A percentile compares a stretch with the other conserved stretches of the same genome.
phyloP scores from a whole-genome alignment of 2,888 invertebrate species.

The Harpalus rufipes region DNA sequence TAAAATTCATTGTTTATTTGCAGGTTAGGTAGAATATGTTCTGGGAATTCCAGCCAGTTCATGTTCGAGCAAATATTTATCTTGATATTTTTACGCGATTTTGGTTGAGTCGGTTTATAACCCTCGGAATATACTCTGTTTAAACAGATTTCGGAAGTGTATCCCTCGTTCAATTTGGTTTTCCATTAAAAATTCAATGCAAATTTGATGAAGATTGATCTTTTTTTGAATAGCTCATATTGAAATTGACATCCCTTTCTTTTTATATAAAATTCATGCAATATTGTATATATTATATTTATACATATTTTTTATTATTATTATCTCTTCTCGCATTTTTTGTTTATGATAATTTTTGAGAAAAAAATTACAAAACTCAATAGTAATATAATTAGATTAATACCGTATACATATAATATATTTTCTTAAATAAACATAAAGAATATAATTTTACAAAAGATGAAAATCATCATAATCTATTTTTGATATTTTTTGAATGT shows the following conservation, averaged over 20 bases:
- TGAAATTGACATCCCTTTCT: neutral
- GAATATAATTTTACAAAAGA: too few species aligned
- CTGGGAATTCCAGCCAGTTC: slow-evolving; percentile 19
- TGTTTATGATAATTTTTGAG: too few species aligned
- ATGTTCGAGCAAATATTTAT: slow-evolving; percentile 21
- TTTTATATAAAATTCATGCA: neutral
- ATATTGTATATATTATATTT: too few species aligned
- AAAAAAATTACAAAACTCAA: too few species aligned
- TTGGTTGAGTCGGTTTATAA: slow-evolving; percentile 19
- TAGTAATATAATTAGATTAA: too few species aligned
- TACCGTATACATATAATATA: too few species aligned
- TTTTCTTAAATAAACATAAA: too few species aligned
- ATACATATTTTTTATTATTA: too few species aligned
- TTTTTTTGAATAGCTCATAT: neutral
- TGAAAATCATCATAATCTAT: too few species aligned
- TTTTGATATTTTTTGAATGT: too few species aligned
- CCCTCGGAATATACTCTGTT: slow-evolving; percentile 14
- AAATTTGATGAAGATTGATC: slow-evolving; percentile 20
- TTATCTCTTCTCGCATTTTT: too few species aligned
- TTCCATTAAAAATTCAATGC: slow-evolving; percentile 15
- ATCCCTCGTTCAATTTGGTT: neutral
- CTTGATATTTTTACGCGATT: slow-evolving; percentile 33
- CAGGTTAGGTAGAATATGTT: slow-evolving; percentile 3
- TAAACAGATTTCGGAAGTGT: neutral
- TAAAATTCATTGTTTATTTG: slow-evolving; percentile 10